Percentiles rank a stretch among this genome's conserved stretches.
phyloP scores from a whole-genome alignment of 1,140 invertebrate genomes.

The Brachionus koreanus region DNA sequence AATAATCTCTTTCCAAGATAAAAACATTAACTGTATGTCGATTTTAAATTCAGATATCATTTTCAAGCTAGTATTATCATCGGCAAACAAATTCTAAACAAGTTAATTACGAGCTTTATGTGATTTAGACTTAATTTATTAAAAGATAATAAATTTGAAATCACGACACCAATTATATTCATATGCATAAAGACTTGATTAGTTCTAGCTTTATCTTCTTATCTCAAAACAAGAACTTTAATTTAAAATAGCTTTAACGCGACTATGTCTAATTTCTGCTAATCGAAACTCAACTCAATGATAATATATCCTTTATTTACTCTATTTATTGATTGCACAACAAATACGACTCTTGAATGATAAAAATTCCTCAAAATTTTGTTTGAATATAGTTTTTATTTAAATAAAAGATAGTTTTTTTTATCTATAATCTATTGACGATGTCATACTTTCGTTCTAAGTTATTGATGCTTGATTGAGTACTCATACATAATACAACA shows the following conservation, averaged over 20 bases:
- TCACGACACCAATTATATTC: slow-evolving; percentile 41
- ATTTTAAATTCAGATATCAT: slow-evolving; percentile 3
- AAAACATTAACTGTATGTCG: slow-evolving; percentile 22
- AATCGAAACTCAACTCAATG: neutral
- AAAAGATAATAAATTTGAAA: slow-evolving; percentile 40
- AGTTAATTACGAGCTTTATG: slow-evolving; percentile 33
- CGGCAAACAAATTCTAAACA: neutral
- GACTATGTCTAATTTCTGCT: neutral
- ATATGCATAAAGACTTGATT: neutral
- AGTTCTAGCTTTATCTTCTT: slow-evolving; percentile 2
- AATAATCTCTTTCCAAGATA: slow-evolving; percentile 35
- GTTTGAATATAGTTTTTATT: neutral
- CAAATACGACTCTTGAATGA: neutral
- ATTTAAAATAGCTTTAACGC: neutral
- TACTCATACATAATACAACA: neutral
- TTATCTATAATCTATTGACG: neutral
- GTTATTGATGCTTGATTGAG: slow-evolving; percentile 2
- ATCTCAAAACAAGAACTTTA: neutral
- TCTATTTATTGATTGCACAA: neutral
- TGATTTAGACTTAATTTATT: neutral
- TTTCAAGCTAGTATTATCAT: slow-evolving; percentile 31
- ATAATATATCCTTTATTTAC: slow-evolving; percentile 1
- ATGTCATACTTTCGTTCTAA: neutral
- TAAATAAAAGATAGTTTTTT: neutral
- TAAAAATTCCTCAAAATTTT: neutral